These are phyloP conservation scores for Bryconaethiops microstoma DNA, from an alignment of 2,797 vertebrate genomes.

Conservation along the genomic window DNA sequence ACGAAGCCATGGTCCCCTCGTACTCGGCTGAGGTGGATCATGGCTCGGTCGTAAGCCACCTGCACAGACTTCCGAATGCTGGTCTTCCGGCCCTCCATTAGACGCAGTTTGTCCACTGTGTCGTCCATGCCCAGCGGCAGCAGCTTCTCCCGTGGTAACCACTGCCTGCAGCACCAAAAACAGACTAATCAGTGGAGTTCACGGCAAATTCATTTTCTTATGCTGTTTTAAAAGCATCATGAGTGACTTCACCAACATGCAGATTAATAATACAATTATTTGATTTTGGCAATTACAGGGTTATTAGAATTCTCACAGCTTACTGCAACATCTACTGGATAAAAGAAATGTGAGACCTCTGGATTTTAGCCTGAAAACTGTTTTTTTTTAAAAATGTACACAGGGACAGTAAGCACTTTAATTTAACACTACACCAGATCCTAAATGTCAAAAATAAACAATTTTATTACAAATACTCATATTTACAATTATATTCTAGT, in stretches of 20 bases:
- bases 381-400: too few relatives aligned
- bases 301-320: too few relatives aligned
- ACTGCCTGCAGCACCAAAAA: slow-evolving; percentile 83
- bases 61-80: slow-evolving; percentile 98
- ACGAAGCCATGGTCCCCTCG: slow-evolving; percentile 88
- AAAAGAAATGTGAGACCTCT: too few relatives aligned
- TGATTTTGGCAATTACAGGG: background rate
- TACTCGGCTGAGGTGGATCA: slow-evolving; percentile 94
- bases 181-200: background rate
- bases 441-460: too few relatives aligned
- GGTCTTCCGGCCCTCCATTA: slow-evolving; percentile 95
- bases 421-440: too few relatives aligned
- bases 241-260: background rate
- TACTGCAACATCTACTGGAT: too few relatives aligned
- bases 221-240: background rate
- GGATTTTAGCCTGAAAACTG: too few relatives aligned
- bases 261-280: background rate
- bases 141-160: slow-evolving; percentile 94
- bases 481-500: too few relatives aligned
- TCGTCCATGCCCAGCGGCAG: slow-evolving; percentile 90
- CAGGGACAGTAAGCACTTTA: too few relatives aligned
- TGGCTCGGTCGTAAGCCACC: slow-evolving; percentile 95
- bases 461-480: too few relatives aligned
- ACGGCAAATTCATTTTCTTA: background rate
- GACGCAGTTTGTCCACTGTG: slow-evolving; percentile 95